Evolutionary conservation across 2,113 vertebrate genomes (phyloP).

Genomic region (Bagarius yarrelli): DNA sequence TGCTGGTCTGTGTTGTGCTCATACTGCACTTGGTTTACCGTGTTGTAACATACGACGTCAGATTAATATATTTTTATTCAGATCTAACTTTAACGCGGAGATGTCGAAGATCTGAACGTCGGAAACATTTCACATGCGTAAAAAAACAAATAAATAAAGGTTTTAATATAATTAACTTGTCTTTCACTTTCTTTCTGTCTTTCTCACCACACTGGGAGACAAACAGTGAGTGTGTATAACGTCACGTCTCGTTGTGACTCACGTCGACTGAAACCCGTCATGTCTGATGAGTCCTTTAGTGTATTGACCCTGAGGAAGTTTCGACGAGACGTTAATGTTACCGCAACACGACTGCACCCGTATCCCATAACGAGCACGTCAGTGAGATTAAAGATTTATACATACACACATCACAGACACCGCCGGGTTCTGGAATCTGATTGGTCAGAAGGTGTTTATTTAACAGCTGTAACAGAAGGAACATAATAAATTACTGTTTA

Average conservation of each 20-base stretch:
- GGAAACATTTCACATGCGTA: conserved; percentile 73
- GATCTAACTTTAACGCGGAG: conserved; percentile 69
- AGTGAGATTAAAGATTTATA: not conserved
- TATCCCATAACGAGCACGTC: not conserved
- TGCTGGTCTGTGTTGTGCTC: conserved; percentile 67
- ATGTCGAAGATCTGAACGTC: conserved; percentile 69
- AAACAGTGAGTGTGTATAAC: not conserved
- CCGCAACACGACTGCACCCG: not conserved
- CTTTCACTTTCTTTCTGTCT: not conserved
- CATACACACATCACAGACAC: not conserved
- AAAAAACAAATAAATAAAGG: conserved; percentile 60
- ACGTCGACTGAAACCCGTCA: not conserved
- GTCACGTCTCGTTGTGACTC: not conserved
- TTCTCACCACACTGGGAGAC: not conserved
- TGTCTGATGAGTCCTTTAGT: conserved; percentile 11
- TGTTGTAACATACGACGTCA: conserved; percentile 64
- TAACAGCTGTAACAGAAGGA: not conserved
- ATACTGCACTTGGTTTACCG: conserved; percentile 61
- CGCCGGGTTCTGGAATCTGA: not conserved
- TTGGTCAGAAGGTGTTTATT: not conserved
- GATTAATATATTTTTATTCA: conserved; percentile 73
- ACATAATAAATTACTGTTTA: not conserved
- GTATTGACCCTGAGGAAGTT: not conserved
- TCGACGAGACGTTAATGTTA: conserved; percentile 9
- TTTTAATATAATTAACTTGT: conserved; percentile 62